Conservation (phyloP, 2,113 vertebrate genomes). For the Varanus salvator region DNA sequence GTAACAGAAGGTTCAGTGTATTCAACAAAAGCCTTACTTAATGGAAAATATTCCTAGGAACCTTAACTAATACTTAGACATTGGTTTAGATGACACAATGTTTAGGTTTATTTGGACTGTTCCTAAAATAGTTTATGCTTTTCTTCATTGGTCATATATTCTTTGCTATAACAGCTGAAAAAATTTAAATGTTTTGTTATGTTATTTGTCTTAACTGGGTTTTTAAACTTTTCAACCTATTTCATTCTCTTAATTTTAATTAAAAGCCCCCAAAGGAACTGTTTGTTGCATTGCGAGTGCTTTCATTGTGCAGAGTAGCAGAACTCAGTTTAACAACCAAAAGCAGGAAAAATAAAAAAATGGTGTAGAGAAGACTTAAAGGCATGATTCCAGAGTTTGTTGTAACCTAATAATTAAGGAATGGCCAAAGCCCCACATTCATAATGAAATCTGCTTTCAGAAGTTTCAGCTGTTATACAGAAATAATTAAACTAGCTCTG, state of each 20-base stretch:
- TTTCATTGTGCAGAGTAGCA: neutral
- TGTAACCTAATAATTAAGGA: neutral
- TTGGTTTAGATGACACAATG: neutral
- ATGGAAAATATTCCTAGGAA: conserved; percentile 18
- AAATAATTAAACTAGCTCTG: conserved; percentile 1
- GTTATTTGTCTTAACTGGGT: neutral
- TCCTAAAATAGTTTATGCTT: neutral
- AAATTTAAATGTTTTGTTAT: neutral
- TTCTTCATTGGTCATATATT: neutral
- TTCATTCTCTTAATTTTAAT: conserved; percentile 11
- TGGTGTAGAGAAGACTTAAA: neutral
- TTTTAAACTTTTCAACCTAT: neutral
- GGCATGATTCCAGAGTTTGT: neutral
- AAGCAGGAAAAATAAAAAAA: neutral
- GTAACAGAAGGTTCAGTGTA: neutral
- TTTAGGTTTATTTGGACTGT: neutral
- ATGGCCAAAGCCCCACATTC: neutral
- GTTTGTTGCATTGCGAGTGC: neutral
- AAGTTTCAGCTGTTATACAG: neutral
- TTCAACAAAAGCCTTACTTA: neutral
- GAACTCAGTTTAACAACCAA: neutral
- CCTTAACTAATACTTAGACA: neutral
- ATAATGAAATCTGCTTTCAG: neutral
- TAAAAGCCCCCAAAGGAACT: neutral
- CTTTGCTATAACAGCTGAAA: neutral